These are phyloP conservation scores for Drosophila mulleri DNA, from an alignment of 2,888 invertebrate species.

Conservation along the genomic window DNA sequence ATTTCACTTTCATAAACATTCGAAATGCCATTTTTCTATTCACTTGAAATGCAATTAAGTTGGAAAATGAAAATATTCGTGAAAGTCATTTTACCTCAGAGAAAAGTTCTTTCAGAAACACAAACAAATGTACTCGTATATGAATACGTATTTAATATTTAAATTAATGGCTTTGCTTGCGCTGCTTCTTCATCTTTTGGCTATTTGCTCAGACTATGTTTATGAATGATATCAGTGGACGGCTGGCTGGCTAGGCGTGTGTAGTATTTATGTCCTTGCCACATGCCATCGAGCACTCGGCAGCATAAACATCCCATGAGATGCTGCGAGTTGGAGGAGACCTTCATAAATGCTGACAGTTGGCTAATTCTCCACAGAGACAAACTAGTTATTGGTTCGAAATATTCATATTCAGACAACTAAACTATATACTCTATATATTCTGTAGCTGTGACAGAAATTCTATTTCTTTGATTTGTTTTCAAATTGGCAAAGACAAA, in stretches of 20 bases:
- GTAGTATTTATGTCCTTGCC: constrained; percentile 47
- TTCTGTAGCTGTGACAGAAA: constrained; percentile 32
- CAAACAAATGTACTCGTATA: background rate
- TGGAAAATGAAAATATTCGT: constrained; percentile 11
- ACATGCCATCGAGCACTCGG: constrained; percentile 9
- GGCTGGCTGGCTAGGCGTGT: background rate
- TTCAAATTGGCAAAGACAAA: constrained; percentile 46
- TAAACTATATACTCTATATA: constrained; percentile 29
- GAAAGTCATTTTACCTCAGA: constrained; percentile 20
- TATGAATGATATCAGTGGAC: constrained; percentile 60
- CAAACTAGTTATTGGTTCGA: constrained; percentile 41
- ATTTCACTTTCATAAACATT: constrained; percentile 44
- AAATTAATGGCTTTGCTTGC: background rate
- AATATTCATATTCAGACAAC: constrained; percentile 43
- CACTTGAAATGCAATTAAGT: constrained; percentile 57
- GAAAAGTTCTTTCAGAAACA: background rate
- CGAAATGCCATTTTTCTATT: constrained; percentile 14
- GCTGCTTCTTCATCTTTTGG: background rate
- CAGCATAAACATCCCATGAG: constrained; percentile 30
- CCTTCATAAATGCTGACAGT: constrained; percentile 52
- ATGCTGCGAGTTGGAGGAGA: constrained; percentile 19
- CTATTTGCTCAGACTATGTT: constrained; percentile 33
- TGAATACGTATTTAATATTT: constrained; percentile 2
- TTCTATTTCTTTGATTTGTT: background rate
- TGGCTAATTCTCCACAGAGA: constrained; percentile 50